phyloP scores from a whole-genome alignment of 2,888 invertebrate species.

The Corythucha ciliata region DNA sequence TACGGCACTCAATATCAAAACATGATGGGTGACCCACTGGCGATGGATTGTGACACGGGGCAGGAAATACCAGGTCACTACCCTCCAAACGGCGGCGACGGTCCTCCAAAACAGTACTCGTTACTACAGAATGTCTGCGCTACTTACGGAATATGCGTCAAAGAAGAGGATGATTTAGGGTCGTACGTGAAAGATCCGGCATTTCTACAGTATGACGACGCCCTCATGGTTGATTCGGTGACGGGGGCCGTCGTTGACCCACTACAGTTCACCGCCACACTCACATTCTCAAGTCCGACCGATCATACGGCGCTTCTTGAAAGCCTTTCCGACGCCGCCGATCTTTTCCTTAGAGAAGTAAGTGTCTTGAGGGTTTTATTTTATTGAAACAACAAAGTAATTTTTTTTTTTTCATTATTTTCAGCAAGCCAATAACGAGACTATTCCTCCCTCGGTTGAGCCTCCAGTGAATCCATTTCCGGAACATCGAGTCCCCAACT shows the following conservation, averaged over 20 bases:
- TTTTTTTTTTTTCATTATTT: slow-evolving; percentile 11
- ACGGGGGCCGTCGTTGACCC: slow-evolving; percentile 68
- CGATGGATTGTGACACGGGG: slow-evolving; percentile 67
- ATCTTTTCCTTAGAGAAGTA: slow-evolving; percentile 56
- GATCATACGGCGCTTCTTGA: slow-evolving; percentile 61
- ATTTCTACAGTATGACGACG: slow-evolving; percentile 47
- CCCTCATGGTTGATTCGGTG: slow-evolving; percentile 74
- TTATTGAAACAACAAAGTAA: not conserved
- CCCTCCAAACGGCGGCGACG: slow-evolving; percentile 42
- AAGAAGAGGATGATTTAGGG: slow-evolving; percentile 53
- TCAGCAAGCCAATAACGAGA: slow-evolving; percentile 33
- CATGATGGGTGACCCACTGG: slow-evolving; percentile 57
- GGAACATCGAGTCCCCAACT: slow-evolving; percentile 49
- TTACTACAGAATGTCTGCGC: slow-evolving; percentile 66
- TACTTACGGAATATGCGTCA: slow-evolving; percentile 64
- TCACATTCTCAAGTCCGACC: slow-evolving; percentile 68
- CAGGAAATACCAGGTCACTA: slow-evolving; percentile 45
- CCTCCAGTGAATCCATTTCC: slow-evolving; percentile 62
- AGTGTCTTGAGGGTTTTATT: slow-evolving; percentile 12
- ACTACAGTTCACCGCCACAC: slow-evolving; percentile 68
- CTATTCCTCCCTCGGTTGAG: slow-evolving; percentile 48
- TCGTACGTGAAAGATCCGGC: slow-evolving; percentile 42
- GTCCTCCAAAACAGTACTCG: slow-evolving; percentile 60
- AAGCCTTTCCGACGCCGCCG: slow-evolving; percentile 68
- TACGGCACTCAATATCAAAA: slow-evolving; percentile 52